These are phyloP conservation scores for Taphrorychus bicolor DNA, from an alignment of 2,888 invertebrate genomes.

Conservation along the genomic window DNA sequence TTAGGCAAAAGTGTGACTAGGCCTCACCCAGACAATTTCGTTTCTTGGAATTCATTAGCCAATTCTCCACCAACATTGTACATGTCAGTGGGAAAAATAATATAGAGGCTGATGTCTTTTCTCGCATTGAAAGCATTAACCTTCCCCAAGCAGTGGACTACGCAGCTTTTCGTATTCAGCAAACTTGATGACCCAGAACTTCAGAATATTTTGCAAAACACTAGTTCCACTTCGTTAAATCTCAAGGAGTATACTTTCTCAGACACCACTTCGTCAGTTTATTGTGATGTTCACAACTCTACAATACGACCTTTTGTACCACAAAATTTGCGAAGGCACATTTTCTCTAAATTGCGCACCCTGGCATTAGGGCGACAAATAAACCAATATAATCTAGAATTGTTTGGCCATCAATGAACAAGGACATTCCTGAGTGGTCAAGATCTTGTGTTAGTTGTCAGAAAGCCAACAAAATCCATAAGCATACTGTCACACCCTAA, in stretches of 20 bases:
- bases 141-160: background rate
- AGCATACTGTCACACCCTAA: background rate
- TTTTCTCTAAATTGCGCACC: conserved; percentile 4
- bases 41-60: background rate
- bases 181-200: background rate
- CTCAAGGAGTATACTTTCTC: background rate
- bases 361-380: background rate
- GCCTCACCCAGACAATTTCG: conserved; percentile 12
- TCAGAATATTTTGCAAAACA: background rate
- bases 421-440: conserved; percentile 3
- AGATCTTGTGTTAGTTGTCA: background rate
- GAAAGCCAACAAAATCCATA: conserved; percentile 7
- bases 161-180: background rate
- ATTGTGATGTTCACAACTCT: background rate
- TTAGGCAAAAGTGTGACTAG: conserved; percentile 38
- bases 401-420: conserved; percentile 10
- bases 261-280: background rate
- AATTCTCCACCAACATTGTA: conserved; percentile 17
- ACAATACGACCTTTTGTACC: conserved; percentile 1
- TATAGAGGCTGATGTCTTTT: conserved; percentile 9
- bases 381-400: conserved; percentile 7
- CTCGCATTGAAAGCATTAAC: conserved; percentile 1
- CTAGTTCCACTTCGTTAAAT: background rate
- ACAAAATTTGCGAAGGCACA: background rate
- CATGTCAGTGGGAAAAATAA: conserved; percentile 15